phyloP scores from a whole-genome alignment of 1,140 invertebrate species.

The Zophobas atratus region DNA sequence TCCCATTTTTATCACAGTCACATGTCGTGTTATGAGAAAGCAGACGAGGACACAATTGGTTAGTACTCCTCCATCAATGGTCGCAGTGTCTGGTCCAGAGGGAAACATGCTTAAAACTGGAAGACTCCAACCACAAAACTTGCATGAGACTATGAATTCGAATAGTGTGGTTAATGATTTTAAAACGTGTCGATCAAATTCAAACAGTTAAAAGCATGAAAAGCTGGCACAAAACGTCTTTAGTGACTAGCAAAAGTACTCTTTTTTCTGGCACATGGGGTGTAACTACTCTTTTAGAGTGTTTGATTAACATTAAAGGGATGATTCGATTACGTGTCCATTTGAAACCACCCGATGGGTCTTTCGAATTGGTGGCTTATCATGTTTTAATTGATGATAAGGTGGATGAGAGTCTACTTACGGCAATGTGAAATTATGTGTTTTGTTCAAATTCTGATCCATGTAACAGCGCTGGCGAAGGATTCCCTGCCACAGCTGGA shows the following conservation, averaged over 20 bases:
- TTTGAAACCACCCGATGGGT: background rate
- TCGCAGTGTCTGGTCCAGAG: background rate
- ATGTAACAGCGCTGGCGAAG: constrained; percentile 94
- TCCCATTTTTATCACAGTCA: constrained; percentile 41
- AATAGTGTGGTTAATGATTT: constrained; percentile 18
- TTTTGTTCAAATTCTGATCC: constrained; percentile 66
- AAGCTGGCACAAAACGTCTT: constrained; percentile 6
- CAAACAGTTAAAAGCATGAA: constrained; percentile 26
- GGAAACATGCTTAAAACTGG: constrained; percentile 32
- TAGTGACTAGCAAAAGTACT: background rate
- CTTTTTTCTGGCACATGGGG: constrained; percentile 35
- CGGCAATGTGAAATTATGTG: constrained; percentile 24
- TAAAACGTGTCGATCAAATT: constrained; percentile 22
- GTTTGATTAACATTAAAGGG: background rate
- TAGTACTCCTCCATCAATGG: background rate
- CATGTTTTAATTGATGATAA: background rate
- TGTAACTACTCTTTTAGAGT: constrained; percentile 18
- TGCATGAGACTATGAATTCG: constrained; percentile 22
- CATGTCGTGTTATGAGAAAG: constrained; percentile 6
- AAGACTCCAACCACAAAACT: constrained; percentile 20
- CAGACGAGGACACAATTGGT: constrained; percentile 1
- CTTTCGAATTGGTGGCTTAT: no score
- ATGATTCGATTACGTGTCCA: constrained; percentile 25
- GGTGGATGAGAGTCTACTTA: constrained; percentile 16
- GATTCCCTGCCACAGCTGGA: constrained; percentile 99